Evolutionary conservation across 2,113 vertebrate genomes (phyloP).

Genomic region (Ammospiza caudacuta): DNA sequence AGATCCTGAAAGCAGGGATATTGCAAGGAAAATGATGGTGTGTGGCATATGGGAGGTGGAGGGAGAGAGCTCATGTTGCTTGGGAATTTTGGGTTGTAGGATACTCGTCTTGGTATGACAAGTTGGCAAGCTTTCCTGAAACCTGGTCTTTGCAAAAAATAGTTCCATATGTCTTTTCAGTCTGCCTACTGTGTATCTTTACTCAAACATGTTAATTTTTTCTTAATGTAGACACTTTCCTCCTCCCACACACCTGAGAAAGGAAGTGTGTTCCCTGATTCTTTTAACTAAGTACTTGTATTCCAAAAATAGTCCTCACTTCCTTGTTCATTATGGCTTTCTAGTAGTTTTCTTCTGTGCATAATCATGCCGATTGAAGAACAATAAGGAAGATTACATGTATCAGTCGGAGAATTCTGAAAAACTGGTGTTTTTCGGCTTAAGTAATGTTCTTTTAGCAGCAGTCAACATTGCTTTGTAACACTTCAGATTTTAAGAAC

Average conservation of each 20-base stretch:
- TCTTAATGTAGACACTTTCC: not conserved
- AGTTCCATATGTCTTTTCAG: not conserved
- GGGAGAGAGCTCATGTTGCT: not conserved
- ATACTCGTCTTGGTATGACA: not conserved
- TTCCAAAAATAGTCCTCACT: not conserved
- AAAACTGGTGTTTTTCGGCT: not conserved
- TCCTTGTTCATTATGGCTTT: not conserved
- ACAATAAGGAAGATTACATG: not conserved
- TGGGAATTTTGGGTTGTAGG: not conserved
- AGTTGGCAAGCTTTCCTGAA: not conserved
- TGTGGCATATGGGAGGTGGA: not conserved
- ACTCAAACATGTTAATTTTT: not conserved
- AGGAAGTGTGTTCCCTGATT: not conserved
- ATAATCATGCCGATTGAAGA: not conserved
- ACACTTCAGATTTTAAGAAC: not conserved
- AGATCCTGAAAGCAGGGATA: not conserved
- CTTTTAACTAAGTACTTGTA: not conserved
- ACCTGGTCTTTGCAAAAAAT: not conserved
- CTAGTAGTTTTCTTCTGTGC: not conserved
- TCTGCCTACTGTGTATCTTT: not conserved
- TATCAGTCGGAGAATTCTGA: not conserved
- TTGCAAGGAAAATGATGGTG: not conserved
- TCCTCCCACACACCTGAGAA: not conserved
- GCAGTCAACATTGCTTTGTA: not conserved
- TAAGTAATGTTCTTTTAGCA: not conserved